Evolutionary conservation across 2,797 vertebrate genomes (phyloP).

Genomic region (Pseudochromis fuscus): DNA sequence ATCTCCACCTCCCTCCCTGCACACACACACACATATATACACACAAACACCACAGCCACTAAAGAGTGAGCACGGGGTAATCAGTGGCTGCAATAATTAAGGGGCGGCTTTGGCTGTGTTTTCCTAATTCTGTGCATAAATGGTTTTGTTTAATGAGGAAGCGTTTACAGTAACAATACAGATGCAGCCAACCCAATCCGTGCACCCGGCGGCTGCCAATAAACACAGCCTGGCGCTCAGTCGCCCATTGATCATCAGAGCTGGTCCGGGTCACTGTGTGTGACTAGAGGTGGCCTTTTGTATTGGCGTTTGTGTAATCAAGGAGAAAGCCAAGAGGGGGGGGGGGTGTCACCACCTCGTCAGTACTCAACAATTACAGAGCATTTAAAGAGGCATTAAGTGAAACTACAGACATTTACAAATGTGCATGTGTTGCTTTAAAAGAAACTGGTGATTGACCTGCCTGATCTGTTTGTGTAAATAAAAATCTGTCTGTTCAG

Average conservation of each 20-base stretch:
- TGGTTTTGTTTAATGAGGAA: conserved; percentile 50
- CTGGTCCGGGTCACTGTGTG: conserved; percentile 25
- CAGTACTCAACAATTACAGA: conserved; percentile 1
- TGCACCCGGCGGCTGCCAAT: conserved; percentile 36
- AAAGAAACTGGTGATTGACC: conserved; percentile 18
- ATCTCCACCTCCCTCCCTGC: too few species aligned
- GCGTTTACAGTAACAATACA: conserved; percentile 44
- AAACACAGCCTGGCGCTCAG: conserved; percentile 41
- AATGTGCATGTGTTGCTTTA: neutral
- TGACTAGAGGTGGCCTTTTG: conserved; percentile 12
- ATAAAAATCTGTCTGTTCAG: conserved; percentile 37
- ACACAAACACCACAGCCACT: conserved; percentile 21
- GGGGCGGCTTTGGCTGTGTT: conserved; percentile 42
- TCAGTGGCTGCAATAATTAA: conserved; percentile 57
- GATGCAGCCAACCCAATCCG: conserved; percentile 37
- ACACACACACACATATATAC: neutral
- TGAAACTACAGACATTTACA: conserved; percentile 11
- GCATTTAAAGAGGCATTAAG: neutral
- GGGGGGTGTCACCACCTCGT: neutral
- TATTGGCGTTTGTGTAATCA: conserved; percentile 29
- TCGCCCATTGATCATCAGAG: conserved; percentile 44
- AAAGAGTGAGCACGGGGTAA: conserved; percentile 43
- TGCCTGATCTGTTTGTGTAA: conserved; percentile 39
- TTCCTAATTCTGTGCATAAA: conserved; percentile 50
- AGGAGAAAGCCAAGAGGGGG: conserved; percentile 8